Evolutionary conservation across 2,888 invertebrate genomes (phyloP), one percentile per base, ranked within the genome.

Genomic region (Drosophila melanosoma): DNA sequence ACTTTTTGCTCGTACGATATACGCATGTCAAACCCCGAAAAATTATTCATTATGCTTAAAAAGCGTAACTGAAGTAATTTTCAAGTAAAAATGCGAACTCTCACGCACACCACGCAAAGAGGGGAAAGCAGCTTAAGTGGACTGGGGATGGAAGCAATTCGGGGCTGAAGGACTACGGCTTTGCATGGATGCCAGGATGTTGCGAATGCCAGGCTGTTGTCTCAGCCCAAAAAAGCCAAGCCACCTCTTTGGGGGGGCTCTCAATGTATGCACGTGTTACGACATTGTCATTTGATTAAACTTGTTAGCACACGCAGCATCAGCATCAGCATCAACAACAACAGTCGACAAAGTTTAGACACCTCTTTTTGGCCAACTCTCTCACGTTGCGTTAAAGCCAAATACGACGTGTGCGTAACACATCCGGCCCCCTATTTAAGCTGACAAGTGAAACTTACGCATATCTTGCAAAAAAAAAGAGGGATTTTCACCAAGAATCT

Each of bases 211-310:
- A 45, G 4, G 12, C 36, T 56, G 49, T 32, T 68, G 62, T 64
- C 58, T 61, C 58, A 68, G 62, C 48, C 48, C 51, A n/a, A 38
- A 67, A 38, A 61, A 57, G 77, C 74, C 68, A 32, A 20, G 48
- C 45, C 53, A 36, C 53, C 49, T 61, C 66, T 61, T 52, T 64
- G 65, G 69, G 40, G 66, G 69, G 52, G 69, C 75, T 79, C 51
- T 71, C n/a, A 78, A 81, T 79, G 83, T 76, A 77, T 85, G 85
- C 88, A 89, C 88, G 90, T 89, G 86, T 83, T 73, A 76, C 76
- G 90, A 76, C 90, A 79, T 82, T 84, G 87, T 83, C 87, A 82
- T 89, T 90, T 87, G 89, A 90, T 89, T 87, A 87, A 89, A 87
- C 88, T 90, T 87, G 87, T 88, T 90, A 85, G 77, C 79, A 70